Evolutionary conservation across 1,140 invertebrate genomes (phyloP), one percentile per base, ranked within the genome.

Genomic region (Drosophila busckii): DNA sequence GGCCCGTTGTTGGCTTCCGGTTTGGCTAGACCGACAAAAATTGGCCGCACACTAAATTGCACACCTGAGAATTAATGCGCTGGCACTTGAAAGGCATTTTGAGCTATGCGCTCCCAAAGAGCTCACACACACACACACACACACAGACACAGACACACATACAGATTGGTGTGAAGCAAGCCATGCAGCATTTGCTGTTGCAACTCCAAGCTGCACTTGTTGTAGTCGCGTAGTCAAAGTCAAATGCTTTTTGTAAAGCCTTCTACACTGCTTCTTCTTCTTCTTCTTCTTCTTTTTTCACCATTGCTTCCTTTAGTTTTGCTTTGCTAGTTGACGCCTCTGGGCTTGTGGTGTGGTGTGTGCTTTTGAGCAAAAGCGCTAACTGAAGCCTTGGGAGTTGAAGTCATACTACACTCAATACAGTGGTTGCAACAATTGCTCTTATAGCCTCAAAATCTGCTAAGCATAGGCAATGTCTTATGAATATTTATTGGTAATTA

Each of bases 21-120:
- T 25, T 40, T 48, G 53, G 53, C 53, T 31, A 70, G 67, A 70
- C 68, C 60, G 55, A 78, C 65, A 67, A 56, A 80, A 82, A 80
- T 82, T 82, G 75, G 75, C 73, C 75, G 58, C 73, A 80, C 70
- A 80, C 69, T 70, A 83, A 83, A 83, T 83, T 83, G 76, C 75
- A 80, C 76, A 70, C 65, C 66, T 70, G 73, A 69, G 73, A 80
- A 70, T 82, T 80, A 80, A 73, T 80, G 68, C 60, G 64, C 49
- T 52, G 55, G 48, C 73, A 71, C 60, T 80, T 68, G 73, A 65
- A 80, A 69, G 58, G 68, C 56, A 59, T 75, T 70, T 70, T 64
- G 46, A 62, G 25, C 26, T 32, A 42, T 25, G 19, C 34, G 6
- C n/a, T 12, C 17, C 9, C n/a, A n/a, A n/a, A n/a, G n/a, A n/a